Evolutionary conservation across 2,113 vertebrate species (phyloP).

Genomic region (Ammodytes marinus): DNA sequence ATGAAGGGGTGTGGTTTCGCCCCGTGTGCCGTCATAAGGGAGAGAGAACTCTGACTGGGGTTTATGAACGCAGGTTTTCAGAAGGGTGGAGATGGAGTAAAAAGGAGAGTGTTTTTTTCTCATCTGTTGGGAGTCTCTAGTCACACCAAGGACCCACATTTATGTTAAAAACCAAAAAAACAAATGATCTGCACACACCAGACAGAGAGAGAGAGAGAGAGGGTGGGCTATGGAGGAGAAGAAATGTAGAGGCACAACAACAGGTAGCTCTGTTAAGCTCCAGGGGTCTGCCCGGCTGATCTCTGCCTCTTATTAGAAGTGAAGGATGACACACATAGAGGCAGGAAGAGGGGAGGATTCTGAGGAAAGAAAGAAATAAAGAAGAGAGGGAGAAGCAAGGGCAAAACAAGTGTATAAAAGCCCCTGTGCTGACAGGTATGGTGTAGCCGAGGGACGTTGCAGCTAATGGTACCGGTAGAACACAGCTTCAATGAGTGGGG

Average conservation of each 20-base stretch:
- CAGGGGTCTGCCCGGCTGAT: constrained; percentile 66
- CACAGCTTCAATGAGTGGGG: constrained; percentile 54
- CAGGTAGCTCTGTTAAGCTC: constrained; percentile 80
- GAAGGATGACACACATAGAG: constrained; percentile 71
- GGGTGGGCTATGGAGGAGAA: constrained; percentile 26
- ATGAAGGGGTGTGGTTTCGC: too few relatives aligned
- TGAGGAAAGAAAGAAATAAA: constrained; percentile 58
- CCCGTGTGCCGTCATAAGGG: too few relatives aligned
- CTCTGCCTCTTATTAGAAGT: constrained; percentile 82
- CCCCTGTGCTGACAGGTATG: constrained; percentile 66
- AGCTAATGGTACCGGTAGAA: constrained; percentile 60
- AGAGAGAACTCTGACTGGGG: too few relatives aligned
- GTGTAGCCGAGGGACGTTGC: constrained; percentile 61
- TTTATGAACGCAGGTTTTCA: too few relatives aligned
- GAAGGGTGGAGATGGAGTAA: too few relatives aligned
- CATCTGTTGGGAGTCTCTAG: too few relatives aligned
- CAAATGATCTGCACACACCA: too few relatives aligned
- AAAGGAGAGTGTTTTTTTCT: too few relatives aligned
- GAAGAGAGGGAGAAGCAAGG: constrained; percentile 52
- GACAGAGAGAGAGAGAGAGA: constrained; percentile 11
- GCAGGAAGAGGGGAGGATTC: constrained; percentile 52
- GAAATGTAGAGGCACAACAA: constrained; percentile 73
- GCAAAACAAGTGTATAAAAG: constrained; percentile 60
- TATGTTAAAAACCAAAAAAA: too few relatives aligned
- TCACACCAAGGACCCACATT: too few relatives aligned